Conservation (phyloP, 2,888 invertebrate species). For the Pyralis farinalis region DNA sequence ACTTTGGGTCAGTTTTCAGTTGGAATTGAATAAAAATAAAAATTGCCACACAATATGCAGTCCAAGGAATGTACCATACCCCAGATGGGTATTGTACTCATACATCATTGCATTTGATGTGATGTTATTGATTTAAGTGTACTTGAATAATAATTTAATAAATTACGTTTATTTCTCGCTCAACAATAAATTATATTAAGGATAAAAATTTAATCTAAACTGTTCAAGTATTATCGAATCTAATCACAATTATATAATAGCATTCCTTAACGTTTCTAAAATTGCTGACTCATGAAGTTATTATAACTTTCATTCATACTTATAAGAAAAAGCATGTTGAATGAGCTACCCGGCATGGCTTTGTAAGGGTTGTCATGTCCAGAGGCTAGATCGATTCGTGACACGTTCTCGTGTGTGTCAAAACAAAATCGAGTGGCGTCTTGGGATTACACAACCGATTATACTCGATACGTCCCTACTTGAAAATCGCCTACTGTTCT, state of each 20-base stretch:
- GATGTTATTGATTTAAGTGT: too few relatives aligned
- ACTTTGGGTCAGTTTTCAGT: too few relatives aligned
- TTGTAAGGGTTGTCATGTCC: constrained; percentile 37
- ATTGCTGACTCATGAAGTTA: constrained; percentile 49
- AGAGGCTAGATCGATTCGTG: constrained; percentile 44
- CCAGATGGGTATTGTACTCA: too few relatives aligned
- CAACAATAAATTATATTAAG: too few relatives aligned
- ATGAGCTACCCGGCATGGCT: constrained; percentile 43
- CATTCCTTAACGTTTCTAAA: constrained; percentile 17
- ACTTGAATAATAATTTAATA: too few relatives aligned
- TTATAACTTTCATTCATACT: constrained; percentile 51
- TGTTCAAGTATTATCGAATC: constrained; percentile 2
- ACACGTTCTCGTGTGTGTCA: constrained; percentile 65
- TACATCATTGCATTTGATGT: too few relatives aligned
- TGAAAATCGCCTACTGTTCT: constrained; percentile 46
- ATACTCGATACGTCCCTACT: constrained; percentile 23
- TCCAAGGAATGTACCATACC: too few relatives aligned
- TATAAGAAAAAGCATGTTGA: constrained; percentile 43
- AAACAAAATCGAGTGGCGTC: constrained; percentile 76
- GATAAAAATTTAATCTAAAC: neutral
- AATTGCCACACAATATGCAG: too few relatives aligned
- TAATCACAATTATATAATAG: constrained; percentile 16
- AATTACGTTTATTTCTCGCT: too few relatives aligned
- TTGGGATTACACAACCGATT: constrained; percentile 56
- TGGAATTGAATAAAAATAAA: too few relatives aligned